Conservation (phyloP, 2,797 vertebrate genomes). For the Nannoperca obscura region DNA sequence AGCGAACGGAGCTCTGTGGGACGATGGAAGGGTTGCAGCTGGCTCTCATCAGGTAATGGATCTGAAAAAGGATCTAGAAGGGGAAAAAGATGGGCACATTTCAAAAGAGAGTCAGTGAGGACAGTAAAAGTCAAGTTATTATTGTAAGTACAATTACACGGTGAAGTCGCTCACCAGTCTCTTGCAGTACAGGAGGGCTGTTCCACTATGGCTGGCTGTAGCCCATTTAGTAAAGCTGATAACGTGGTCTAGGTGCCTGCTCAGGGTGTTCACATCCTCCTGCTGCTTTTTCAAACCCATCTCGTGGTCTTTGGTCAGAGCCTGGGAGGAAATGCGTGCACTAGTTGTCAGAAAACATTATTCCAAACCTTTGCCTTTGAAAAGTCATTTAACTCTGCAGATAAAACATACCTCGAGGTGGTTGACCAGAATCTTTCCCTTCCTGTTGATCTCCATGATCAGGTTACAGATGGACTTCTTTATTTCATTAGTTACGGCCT, state of each 20-base stretch:
- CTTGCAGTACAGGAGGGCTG: slow-evolving; percentile 97
- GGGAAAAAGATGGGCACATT: neutral
- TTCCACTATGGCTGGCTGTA: slow-evolving; percentile 91
- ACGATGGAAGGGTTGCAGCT: slow-evolving; percentile 85
- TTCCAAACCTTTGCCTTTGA: neutral
- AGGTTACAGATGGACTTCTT: slow-evolving; percentile 98
- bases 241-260: slow-evolving; percentile 94
- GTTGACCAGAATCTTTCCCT: slow-evolving; percentile 96
- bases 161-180: slow-evolving; percentile 87
- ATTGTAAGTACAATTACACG: neutral
- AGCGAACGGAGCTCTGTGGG: slow-evolving; percentile 86
- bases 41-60: slow-evolving; percentile 87
- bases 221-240: slow-evolving; percentile 98
- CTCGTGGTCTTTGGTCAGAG: slow-evolving; percentile 91
- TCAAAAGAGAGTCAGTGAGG: neutral
- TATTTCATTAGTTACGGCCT: slow-evolving; percentile 95
- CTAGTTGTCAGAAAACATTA: neutral
- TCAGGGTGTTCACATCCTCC: slow-evolving; percentile 90
- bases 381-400: neutral
- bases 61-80: slow-evolving; percentile 86
- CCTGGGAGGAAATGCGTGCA: slow-evolving; percentile 58
- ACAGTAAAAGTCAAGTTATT: neutral
- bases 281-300: slow-evolving; percentile 93
- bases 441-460: slow-evolving; percentile 98
- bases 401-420: slow-evolving; percentile 92